phyloP scores from a whole-genome alignment of 2,797 vertebrate species.

The Hafferia zeledoni region DNA sequence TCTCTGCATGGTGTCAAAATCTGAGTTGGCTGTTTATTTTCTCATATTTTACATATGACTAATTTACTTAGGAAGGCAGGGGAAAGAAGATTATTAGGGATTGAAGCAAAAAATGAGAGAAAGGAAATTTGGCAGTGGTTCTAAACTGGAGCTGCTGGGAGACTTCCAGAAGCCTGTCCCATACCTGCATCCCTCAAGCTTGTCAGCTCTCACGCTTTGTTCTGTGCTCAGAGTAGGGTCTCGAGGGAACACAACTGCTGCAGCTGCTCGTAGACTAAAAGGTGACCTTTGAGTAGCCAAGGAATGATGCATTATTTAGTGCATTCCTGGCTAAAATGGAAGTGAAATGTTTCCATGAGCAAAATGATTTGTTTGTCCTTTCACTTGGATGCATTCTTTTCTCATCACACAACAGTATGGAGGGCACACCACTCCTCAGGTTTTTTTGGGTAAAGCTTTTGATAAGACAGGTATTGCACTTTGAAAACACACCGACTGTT shows the following conservation, averaged over 20 bases:
- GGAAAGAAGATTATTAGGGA: background rate
- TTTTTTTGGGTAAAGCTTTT: background rate
- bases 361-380: slow-evolving; percentile 5
- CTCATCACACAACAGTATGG: background rate
- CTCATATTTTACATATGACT: background rate
- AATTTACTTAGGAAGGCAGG: background rate
- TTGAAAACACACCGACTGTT: background rate
- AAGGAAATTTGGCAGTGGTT: background rate
- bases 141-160: background rate
- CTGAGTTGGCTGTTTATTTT: slow-evolving; percentile 28
- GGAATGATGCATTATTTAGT: slow-evolving; percentile 52
- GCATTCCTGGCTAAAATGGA: slow-evolving; percentile 29
- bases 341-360: background rate
- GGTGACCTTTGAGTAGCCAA: background rate
- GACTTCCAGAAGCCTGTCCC: background rate
- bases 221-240: background rate
- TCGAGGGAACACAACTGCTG: background rate
- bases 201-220: background rate
- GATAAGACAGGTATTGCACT: background rate
- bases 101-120: background rate
- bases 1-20: slow-evolving; percentile 34
- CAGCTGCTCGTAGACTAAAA: background rate
- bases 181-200: background rate
- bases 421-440: fast-evolving
- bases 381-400: background rate